Conservation (phyloP, 2,888 invertebrate genomes). For the Rhopalosiphum nymphaeae region DNA sequence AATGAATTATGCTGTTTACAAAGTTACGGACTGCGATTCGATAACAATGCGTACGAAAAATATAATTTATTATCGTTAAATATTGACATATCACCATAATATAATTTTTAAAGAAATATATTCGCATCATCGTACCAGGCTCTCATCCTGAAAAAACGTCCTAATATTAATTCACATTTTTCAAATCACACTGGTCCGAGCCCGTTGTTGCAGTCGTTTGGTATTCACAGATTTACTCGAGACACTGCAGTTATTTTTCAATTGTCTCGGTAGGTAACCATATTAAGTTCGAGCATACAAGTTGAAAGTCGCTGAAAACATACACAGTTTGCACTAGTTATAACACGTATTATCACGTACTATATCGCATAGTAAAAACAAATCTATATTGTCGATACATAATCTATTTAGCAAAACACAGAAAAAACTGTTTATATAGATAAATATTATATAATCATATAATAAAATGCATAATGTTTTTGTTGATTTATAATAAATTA, state of each 20-base stretch:
- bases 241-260: background rate
- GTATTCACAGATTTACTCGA: background rate
- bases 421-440: background rate
- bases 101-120: background rate
- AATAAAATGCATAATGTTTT: background rate
- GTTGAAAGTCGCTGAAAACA: background rate
- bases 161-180: background rate
- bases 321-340: background rate
- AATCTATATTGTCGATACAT: background rate
- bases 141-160: background rate
- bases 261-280: background rate
- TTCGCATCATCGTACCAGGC: background rate
- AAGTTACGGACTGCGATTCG: background rate
- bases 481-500: background rate
- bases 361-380: background rate
- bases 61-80: background rate
- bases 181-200: background rate
- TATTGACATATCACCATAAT: background rate
- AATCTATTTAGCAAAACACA: background rate
- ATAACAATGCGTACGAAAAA: background rate
- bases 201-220: background rate
- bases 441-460: background rate
- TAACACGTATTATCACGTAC: background rate
- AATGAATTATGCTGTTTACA: background rate
- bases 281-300: background rate